Evolutionary conservation across 1,140 invertebrate species (phyloP).

Genomic region (Steinernema feltiae): DNA sequence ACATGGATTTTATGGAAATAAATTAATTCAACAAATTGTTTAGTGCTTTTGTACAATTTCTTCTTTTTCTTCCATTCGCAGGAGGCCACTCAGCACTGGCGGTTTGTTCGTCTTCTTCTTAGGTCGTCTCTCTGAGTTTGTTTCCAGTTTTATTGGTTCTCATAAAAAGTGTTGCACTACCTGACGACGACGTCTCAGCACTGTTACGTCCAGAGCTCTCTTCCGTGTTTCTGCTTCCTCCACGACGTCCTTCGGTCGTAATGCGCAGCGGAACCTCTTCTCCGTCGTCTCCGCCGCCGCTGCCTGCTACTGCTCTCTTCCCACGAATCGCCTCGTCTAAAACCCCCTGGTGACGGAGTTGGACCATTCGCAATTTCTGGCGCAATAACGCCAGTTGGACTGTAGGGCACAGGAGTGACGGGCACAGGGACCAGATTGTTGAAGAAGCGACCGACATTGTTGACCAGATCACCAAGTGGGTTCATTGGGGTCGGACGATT

Average conservation of each 20-base stretch:
- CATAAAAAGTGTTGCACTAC: neutral
- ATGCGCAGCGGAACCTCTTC: neutral
- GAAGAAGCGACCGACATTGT: slow-evolving; percentile 1
- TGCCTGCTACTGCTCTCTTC: neutral
- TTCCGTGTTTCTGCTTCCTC: neutral
- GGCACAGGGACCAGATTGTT: neutral
- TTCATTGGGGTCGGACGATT: neutral
- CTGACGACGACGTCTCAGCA: neutral
- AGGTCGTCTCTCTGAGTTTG: neutral
- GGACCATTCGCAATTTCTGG: neutral
- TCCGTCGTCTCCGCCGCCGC: no score
- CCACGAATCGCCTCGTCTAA: neutral
- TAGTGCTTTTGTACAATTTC: neutral
- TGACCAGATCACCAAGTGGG: neutral
- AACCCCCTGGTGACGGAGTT: neutral
- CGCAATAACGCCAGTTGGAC: neutral
- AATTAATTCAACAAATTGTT: neutral
- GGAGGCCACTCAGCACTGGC: neutral
- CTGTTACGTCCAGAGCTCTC: neutral
- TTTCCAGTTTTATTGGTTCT: neutral
- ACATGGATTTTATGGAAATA: neutral
- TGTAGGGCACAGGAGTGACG: neutral
- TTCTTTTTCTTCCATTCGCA: neutral
- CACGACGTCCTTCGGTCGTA: slow-evolving; percentile 10
- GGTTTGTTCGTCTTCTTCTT: slow-evolving; percentile 6